Conservation (phyloP, 2,888 invertebrate genomes). For the Drosophila longiperda region DNA sequence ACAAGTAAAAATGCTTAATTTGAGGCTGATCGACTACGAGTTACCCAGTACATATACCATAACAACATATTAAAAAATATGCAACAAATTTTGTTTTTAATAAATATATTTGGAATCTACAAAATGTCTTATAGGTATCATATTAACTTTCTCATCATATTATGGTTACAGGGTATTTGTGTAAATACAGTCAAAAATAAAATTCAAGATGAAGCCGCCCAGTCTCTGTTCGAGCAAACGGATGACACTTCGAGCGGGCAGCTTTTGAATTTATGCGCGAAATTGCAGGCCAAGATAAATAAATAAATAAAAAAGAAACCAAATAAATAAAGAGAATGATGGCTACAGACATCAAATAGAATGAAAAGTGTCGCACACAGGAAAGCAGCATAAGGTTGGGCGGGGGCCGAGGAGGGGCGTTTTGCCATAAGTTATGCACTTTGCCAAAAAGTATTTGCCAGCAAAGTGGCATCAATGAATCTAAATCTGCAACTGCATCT, state of each 20-base stretch:
- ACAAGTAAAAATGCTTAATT: background rate
- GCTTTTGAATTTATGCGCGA: constrained; percentile 73
- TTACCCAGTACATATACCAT: constrained; percentile 3
- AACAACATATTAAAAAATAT: background rate
- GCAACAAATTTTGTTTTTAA: background rate
- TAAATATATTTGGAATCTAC: background rate
- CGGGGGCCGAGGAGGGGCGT: background rate
- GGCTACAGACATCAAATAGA: constrained; percentile 74
- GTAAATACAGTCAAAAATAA: constrained; percentile 63
- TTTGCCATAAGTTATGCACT: constrained; percentile 53
- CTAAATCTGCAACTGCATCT: constrained; percentile 35
- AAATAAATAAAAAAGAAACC: constrained; percentile 46
- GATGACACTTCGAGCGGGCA: constrained; percentile 50
- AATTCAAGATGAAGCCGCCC: constrained; percentile 30
- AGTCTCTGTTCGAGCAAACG: background rate
- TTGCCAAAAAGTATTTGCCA: constrained; percentile 76
- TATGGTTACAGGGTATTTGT: constrained; percentile 8
- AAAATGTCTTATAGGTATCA: background rate
- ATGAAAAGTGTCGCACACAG: constrained; percentile 51
- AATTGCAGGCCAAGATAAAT: constrained; percentile 71
- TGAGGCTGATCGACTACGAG: background rate
- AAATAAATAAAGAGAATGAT: constrained; percentile 59
- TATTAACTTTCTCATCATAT: background rate
- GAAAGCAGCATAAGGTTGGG: background rate
- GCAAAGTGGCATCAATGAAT: constrained; percentile 81